phyloP scores from a whole-genome alignment of 1,140 invertebrate genomes.

The Drosophila seguyi region DNA sequence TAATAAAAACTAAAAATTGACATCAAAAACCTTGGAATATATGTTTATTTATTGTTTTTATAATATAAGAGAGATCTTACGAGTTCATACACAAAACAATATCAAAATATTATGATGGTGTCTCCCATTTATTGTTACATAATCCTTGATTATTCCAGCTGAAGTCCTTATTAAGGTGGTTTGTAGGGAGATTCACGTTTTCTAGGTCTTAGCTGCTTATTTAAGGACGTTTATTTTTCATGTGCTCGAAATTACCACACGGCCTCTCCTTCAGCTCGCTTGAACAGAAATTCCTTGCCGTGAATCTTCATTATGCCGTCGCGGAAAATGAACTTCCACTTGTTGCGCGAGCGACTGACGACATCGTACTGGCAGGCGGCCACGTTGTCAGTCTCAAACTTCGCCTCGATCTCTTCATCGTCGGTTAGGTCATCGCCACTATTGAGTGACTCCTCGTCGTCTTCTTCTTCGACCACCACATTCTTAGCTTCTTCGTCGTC shows the following conservation, averaged over 20 bases:
- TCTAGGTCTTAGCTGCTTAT: background rate
- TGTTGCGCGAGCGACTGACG: conserved; percentile 2
- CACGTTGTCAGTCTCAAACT: background rate
- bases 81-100: background rate
- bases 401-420: background rate
- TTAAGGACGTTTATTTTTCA: background rate
- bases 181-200: background rate
- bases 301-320: conserved; percentile 4
- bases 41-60: background rate
- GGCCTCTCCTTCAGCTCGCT: conserved; percentile 3
- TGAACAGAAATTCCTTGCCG: conserved; percentile 9
- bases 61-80: background rate
- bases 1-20: conserved; percentile 11
- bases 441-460: background rate
- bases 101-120: background rate
- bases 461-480: background rate
- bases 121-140: background rate
- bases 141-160: background rate
- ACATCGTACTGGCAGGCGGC: conserved; percentile 8
- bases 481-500: background rate
- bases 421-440: conserved; percentile 2
- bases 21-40: background rate
- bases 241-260: background rate
- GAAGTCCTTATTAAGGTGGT: background rate
- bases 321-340: conserved; percentile 8